Evolutionary conservation across 2,113 vertebrate genomes (phyloP), one percentile per base, ranked within the genome.

Genomic region (Myrmecobius fasciatus): DNA sequence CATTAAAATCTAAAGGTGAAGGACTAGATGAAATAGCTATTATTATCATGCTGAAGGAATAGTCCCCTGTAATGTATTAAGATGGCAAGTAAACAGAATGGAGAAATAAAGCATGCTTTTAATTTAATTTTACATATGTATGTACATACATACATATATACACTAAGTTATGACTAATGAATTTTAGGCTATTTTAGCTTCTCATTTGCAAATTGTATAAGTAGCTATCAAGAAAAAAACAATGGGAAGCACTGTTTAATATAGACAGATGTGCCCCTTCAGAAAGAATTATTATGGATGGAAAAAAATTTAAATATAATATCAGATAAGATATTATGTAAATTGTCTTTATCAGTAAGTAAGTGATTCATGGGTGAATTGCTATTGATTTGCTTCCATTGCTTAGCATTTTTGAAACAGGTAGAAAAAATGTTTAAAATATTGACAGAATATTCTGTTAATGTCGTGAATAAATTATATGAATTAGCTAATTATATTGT

Each of bases 1-100:
- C 96, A 98, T 97, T 98, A 97, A 93, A 98, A 97, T 96, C 36
- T 96, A 97, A 97, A 97, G 0, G 6, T 96, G 49, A 97, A 98
- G 53, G 96, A 97, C 31, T 96, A 88, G 96, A 96, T 4, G 8
- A 94, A 97, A 97, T 95, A 95, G 17, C n/a, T 92, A 92, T 60
- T 91, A 97, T 67, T 83, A 93, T 75, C 10, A 51, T 97, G 96
- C 28, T 97, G 53, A 91, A 96, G 60, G 0, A 95, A 67, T 7
- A 92, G 28, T 46, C 96, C 95, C 95, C 43, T 96, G 31, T 53
- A 94, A 92, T 1, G 94, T 52, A 91, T 96, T 94, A 67, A 96
- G 92, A 36, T 94, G 25, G 49, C 47, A 53, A 94, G 11, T 25
- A 95, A 95, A 91, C 43, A 67, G 3, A 91, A 28, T 46, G 25